These are phyloP conservation scores for Reticulitermes lucifugus DNA, from an alignment of 2,888 invertebrate species.

Conservation along the genomic window DNA sequence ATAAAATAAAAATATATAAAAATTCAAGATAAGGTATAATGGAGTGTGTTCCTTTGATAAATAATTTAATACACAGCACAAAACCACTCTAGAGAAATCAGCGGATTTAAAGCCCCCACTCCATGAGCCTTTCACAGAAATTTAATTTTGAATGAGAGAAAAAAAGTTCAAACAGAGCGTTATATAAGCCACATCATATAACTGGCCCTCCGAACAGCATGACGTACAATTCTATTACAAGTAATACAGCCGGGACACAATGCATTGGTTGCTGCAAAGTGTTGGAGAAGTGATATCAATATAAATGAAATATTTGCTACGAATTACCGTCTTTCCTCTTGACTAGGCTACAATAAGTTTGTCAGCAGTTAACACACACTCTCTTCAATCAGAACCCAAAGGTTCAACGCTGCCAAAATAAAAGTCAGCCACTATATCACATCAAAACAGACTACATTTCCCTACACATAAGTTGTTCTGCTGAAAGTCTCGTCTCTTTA, in stretches of 20 bases:
- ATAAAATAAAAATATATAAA: neutral
- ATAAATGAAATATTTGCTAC: too few species aligned
- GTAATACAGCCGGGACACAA: neutral
- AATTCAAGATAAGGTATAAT: neutral
- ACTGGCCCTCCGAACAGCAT: neutral
- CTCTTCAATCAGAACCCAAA: too few species aligned
- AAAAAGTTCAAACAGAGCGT: neutral
- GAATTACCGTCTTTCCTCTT: too few species aligned
- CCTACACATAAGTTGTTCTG: too few species aligned
- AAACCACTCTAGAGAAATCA: conserved; percentile 12
- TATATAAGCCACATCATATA: neutral
- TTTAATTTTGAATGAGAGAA: neutral
- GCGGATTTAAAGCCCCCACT: neutral
- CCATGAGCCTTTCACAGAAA: neutral
- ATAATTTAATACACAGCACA: neutral
- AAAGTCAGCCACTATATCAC: too few species aligned
- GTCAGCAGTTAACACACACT: too few species aligned
- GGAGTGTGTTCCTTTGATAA: neutral
- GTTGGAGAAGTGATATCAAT: too few species aligned
- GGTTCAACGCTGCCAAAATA: too few species aligned
- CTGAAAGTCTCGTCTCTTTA: too few species aligned
- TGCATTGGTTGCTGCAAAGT: neutral
- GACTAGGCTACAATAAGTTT: too few species aligned
- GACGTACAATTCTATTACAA: neutral
- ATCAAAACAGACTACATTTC: too few species aligned